Percentiles rank a stretch among this genome's conserved stretches.
phyloP scores from a whole-genome alignment of 2,888 invertebrate genomes.

The Diogma glabrata region DNA sequence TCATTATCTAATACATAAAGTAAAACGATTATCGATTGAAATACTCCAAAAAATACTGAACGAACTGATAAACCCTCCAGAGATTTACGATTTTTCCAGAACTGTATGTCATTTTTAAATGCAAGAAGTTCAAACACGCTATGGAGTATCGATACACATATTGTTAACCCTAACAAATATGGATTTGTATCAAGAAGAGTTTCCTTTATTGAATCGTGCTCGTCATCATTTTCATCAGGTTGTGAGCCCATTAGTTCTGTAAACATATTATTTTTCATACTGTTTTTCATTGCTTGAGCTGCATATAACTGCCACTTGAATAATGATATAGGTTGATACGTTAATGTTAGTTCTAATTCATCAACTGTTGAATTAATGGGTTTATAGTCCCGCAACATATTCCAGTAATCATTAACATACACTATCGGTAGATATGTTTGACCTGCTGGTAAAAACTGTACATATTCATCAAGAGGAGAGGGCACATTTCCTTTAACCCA shows the following conservation, averaged over 20 bases:
- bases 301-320: slow-evolving; percentile 99
- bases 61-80: slow-evolving; percentile 95
- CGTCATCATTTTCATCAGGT: slow-evolving; percentile 71
- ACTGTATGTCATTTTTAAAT: slow-evolving; percentile 99
- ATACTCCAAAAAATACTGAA: slow-evolving; percentile 96
- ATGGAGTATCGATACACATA: slow-evolving; percentile 87
- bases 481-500: slow-evolving; percentile 90
- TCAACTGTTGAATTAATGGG: slow-evolving; percentile 79
- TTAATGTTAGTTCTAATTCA: slow-evolving; percentile 55
- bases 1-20: slow-evolving; percentile 98
- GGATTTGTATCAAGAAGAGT: slow-evolving; percentile 94
- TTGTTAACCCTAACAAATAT: slow-evolving; percentile 82
- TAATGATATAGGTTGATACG: slow-evolving; percentile 82
- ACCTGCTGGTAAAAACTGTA: slow-evolving; percentile 77
- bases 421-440: slow-evolving; percentile 86
- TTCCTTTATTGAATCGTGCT: slow-evolving; percentile 85
- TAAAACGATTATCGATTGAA: slow-evolving; percentile 89
- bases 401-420: slow-evolving; percentile 98
- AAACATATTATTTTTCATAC: slow-evolving; percentile 55
- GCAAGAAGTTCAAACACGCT: slow-evolving; percentile 96
- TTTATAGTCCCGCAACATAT: slow-evolving; percentile 87
- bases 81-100: slow-evolving; percentile 96
- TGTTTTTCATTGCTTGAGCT: slow-evolving; percentile 86
- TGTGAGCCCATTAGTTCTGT: slow-evolving; percentile 55
- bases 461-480: slow-evolving; percentile 82